Evolutionary conservation across 1,140 invertebrate species (phyloP), one percentile per base, ranked within the genome.

Genomic region (Maconellicoccus hirsutus): DNA sequence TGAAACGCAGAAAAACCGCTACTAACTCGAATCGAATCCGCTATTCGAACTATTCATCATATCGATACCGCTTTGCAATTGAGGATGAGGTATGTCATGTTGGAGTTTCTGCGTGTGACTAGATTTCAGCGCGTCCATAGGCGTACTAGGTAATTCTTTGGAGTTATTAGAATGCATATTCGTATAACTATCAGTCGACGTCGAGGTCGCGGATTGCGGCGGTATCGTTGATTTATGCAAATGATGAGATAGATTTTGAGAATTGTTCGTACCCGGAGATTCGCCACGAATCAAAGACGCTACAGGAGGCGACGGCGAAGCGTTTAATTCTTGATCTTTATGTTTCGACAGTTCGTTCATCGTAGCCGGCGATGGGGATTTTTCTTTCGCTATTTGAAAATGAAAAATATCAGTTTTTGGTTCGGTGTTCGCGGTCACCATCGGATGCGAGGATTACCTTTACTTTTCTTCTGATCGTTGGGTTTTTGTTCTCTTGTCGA

Each of bases 401-500:
- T 10, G 8, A 26, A 23, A 66, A 66, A 23, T 23, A 23, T 23
- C 8, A 23, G n/a, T n/a, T n/a, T n/a, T n/a, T n/a, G n/a, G n/a
- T n/a, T n/a, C n/a, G n/a, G n/a, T n/a, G n/a, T n/a, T n/a, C n/a
- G n/a, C n/a, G n/a, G n/a, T n/a, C n/a, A 42, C n/a, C 8, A 42
- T 42, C 8, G 39, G 39, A n/a, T n/a, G n/a, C n/a, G n/a, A n/a
- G n/a, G n/a, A n/a, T n/a, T 66, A 66, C 61, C 21, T 66, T 66
- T 66, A 66, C 16, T 66, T 26, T 66, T 66, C 61, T 66, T 66
- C 25, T 22, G 22, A 2, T 66, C 61, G 4, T 22, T 25, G 61
- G 21, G 8, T 66, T 66, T 66, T 23, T 66, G 21, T 22, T 66
- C 61, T 14, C 61, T 22, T 4, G 6, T 66, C 21, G 21, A 10